Percentiles rank a stretch among this genome's conserved stretches.
Evolutionary conservation across 2,113 vertebrate species (phyloP).

Genomic region (Nerophis lumbriciformis): DNA sequence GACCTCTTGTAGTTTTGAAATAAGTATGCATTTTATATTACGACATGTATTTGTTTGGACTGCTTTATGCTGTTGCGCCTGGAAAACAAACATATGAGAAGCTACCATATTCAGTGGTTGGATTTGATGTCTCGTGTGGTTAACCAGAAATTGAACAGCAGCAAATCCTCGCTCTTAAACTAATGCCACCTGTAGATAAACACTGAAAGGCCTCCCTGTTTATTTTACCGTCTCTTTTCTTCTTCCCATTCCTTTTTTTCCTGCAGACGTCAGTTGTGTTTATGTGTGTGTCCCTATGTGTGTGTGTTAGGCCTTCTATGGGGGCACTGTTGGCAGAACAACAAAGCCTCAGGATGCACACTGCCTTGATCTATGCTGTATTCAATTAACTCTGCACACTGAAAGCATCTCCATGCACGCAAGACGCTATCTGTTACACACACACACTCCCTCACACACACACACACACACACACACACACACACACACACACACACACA

Average conservation of each 20-base stretch:
- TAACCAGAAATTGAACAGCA: slow-evolving; percentile 56
- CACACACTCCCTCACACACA: slow-evolving; percentile 15
- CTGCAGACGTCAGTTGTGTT: slow-evolving; percentile 37
- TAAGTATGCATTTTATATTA: not conserved
- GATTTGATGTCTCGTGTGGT: slow-evolving; percentile 52
- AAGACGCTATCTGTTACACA: slow-evolving; percentile 19
- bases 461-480: slow-evolving; percentile 26
- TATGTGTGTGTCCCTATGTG: not conserved
- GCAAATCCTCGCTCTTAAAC: slow-evolving; percentile 51
- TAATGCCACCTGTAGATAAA: slow-evolving; percentile 56
- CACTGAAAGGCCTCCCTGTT: slow-evolving; percentile 46
- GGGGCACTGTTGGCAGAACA: slow-evolving; percentile 61
- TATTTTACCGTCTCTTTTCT: slow-evolving; percentile 28
- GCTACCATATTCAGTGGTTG: slow-evolving; percentile 59
- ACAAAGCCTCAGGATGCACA: slow-evolving; percentile 62
- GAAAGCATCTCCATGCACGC: slow-evolving; percentile 48
- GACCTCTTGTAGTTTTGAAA: too few relatives aligned
- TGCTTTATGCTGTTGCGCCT: slow-evolving; percentile 35
- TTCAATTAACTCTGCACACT: slow-evolving; percentile 63
- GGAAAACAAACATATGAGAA: slow-evolving; percentile 51
- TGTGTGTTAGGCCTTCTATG: slow-evolving; percentile 51
- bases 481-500: slow-evolving; percentile 24
- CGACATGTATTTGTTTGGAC: slow-evolving; percentile 44
- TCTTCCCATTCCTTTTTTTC: slow-evolving; percentile 22
- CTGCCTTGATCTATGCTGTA: slow-evolving; percentile 56